Evolutionary conservation across 1,140 invertebrate genomes (phyloP), one percentile per base, ranked within the genome.

Genomic region (Bombus sylvicola): DNA sequence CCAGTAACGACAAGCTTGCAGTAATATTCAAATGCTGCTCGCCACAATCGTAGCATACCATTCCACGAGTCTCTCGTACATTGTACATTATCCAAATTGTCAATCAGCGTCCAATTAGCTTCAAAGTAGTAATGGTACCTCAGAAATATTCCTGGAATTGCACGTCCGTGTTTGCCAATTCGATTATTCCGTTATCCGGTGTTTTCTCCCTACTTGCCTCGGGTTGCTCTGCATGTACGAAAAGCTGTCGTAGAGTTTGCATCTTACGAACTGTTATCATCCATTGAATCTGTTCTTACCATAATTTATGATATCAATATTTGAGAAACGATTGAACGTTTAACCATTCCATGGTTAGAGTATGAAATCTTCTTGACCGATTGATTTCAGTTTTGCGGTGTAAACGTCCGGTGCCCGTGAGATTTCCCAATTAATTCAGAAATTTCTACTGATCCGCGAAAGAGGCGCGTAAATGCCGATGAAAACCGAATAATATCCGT

Each of bases 61-160:
- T 80, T 85, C 83, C 83, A 31, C 77, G 77, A 25, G 83, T 43
- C 68, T 73, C 68, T 79, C 75, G 66, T 84, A 71, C 76, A 71
- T 83, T 62, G 41, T 39, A 85, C 83, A 73, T 85, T 85, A 80
- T 85, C 76, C 53, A 85, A 62, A 85, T 85, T 80, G 83, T 71
- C 83, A 77, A 79, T 84, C 75, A 53, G 6, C 53, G 75, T 72
- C 25, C 75, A 84, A 85, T 85, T 85, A 85, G 39, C 68, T 31
- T 18, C 37, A 83, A 83, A 83, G 74, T 78, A 80, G 28, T n/a
- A 13, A 9, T 1, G 34, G 31, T 25, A 41, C 25, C 57, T 13
- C 28, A 41, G 18, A 72, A 85, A 73, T 80, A 80, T 72, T 39
- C 53, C 25, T 4, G 77, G 77, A 72, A 85, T 85, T 62, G 31